Evolutionary conservation across 2,797 vertebrate species (phyloP), one percentile per base, ranked within the genome.

Genomic region (Scyliorhinus canicula): DNA sequence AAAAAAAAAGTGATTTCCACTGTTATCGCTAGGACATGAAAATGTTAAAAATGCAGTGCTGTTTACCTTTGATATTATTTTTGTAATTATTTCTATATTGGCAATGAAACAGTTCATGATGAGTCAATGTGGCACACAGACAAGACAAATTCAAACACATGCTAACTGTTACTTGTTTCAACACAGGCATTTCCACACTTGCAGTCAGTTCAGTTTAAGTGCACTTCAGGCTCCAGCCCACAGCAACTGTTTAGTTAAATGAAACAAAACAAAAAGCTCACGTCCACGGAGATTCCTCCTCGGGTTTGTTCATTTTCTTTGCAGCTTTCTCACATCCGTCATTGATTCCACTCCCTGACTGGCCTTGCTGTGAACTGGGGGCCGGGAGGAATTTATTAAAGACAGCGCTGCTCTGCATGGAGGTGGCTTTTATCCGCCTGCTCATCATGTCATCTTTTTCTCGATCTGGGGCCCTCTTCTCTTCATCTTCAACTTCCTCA

Each of bases 391-490:
- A 96, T 96, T 96, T 95, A 57, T 95, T 95, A 93, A 96, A 95
- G 84, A 90, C 96, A 9, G 14, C 79, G 95, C 95, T 95, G 95
- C 95, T 95, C 95, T 95, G 95, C 96, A 96, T 96, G 94, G 96
- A 95, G 44, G 96, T 95, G 95, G 95, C 95, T 93, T 97, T 97
- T 0, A 98, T 97, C 96, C 98, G 97, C 95, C 98, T 97, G 50
- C 98, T 97, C 97, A 98, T 96, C 98, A 98, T 98, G 96, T 98
- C 98, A 71, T 98, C 98, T 96, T 98, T 98, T 95, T 96, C 96
- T 90, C 97, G 93, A 95, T 98, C 97, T 9, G 98, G 98, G 60
- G 97, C 96, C 69, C 21, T 96, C 88, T 95, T 96, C 11, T 96
- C 95, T 50, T 97, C 96, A 63, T 98, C 98, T 93, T 96, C 69